phyloP scores from a whole-genome alignment of 2,113 vertebrate species.

The Festucalex cinctus region DNA sequence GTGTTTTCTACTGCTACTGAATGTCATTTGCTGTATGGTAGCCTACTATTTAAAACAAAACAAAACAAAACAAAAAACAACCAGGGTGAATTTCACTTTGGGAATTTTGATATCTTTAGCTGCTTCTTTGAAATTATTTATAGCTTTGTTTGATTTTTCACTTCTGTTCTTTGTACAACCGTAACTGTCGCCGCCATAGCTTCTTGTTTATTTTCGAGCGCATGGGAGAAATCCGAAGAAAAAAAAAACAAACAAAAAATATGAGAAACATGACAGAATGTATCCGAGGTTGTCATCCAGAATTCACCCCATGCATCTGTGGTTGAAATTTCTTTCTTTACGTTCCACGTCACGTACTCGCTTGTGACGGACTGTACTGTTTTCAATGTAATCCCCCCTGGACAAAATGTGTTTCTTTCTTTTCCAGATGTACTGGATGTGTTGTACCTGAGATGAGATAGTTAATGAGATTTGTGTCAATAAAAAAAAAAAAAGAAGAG shows the following conservation, averaged over 20 bases:
- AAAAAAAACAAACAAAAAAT: constrained; percentile 51
- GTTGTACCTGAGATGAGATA: constrained; percentile 83
- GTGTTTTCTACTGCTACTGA: constrained; percentile 74
- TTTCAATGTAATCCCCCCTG: constrained; percentile 64
- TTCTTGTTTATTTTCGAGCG: constrained; percentile 75
- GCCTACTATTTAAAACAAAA: neutral
- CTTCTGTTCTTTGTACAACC: constrained; percentile 60
- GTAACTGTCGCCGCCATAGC: constrained; percentile 68
- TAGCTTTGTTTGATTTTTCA: constrained; percentile 28
- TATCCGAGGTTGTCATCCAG: constrained; percentile 48
- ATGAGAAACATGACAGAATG: constrained; percentile 53
- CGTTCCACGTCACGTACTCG: constrained; percentile 39
- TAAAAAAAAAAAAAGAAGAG: constrained; percentile 68
- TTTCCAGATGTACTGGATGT: constrained; percentile 85
- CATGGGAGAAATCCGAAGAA: constrained; percentile 70
- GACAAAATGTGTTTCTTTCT: constrained; percentile 78
- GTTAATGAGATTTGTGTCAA: constrained; percentile 79
- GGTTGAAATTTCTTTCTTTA: constrained; percentile 30
- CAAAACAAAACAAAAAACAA: neutral
- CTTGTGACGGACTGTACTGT: constrained; percentile 60
- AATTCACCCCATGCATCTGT: constrained; percentile 31
- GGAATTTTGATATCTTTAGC: constrained; percentile 46
- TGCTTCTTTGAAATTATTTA: constrained; percentile 31
- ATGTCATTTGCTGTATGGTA: constrained; percentile 68
- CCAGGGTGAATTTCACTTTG: constrained; percentile 10